These are phyloP conservation scores for Scaptodrosophila lebanonensis DNA, from an alignment of 1,140 invertebrate genomes.

Conservation along the genomic window DNA sequence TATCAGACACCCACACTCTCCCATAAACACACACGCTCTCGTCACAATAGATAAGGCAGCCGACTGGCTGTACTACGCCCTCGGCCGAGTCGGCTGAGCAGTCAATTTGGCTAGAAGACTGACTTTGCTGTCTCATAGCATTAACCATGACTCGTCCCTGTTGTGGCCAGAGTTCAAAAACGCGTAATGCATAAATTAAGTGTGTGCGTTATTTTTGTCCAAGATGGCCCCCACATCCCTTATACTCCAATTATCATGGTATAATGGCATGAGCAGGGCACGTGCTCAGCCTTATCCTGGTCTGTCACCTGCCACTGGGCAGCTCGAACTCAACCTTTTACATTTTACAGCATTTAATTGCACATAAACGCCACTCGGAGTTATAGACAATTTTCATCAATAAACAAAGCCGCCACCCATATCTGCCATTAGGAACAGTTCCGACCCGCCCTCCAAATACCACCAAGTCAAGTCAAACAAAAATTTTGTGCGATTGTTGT, in stretches of 20 bases:
- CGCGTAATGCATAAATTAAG: constrained; percentile 53
- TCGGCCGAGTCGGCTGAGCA: not conserved
- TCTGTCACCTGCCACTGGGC: constrained; percentile 15
- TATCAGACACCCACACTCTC: not conserved
- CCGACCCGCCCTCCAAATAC: constrained; percentile 10
- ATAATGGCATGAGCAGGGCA: constrained; percentile 6
- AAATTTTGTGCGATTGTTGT: constrained; percentile 8
- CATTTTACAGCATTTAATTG: constrained; percentile 63
- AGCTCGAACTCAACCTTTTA: constrained; percentile 46
- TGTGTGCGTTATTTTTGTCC: constrained; percentile 19
- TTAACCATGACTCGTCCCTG: constrained; percentile 6
- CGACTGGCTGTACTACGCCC: not conserved
- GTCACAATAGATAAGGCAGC: not conserved
- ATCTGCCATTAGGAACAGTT: constrained; percentile 47
- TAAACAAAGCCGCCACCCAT: constrained; percentile 41
- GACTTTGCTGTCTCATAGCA: too few species aligned
- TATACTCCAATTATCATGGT: too few species aligned
- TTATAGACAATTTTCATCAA: constrained; percentile 68
- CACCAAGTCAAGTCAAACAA: constrained; percentile 25
- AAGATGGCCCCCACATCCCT: constrained; percentile 25
- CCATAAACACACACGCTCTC: not conserved
- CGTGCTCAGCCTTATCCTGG: constrained; percentile 6
- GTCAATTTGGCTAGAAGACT: too few species aligned
- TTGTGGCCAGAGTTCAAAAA: constrained; percentile 30
- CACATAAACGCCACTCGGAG: constrained; percentile 49